Evolutionary conservation across 2,888 invertebrate species (phyloP).

Genomic region (Cecidostiba fungosa): DNA sequence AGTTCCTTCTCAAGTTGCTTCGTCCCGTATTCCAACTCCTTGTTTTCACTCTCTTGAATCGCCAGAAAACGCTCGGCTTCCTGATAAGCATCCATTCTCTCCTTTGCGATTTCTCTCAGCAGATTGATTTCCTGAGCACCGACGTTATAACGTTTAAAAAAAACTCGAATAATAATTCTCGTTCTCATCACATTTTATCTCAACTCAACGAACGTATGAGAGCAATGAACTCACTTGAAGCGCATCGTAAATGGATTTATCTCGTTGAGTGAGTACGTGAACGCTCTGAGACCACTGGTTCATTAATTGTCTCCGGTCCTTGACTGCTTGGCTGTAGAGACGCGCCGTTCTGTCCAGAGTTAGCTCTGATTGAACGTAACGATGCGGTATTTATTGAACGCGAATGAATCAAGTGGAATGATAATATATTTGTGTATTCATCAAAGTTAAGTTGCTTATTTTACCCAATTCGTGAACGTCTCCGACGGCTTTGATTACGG

Average conservation of each 20-base stretch:
- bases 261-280: slow-evolving; percentile 86
- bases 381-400: background rate
- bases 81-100: slow-evolving; percentile 82
- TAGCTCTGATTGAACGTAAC: slow-evolving; percentile 79
- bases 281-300: slow-evolving; percentile 88
- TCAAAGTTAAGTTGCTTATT: background rate
- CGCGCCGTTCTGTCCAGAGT: slow-evolving; percentile 81
- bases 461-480: slow-evolving; percentile 60
- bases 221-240: slow-evolving; percentile 36
- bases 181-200: background rate
- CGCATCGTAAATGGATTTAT: slow-evolving; percentile 83
- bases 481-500: slow-evolving; percentile 49
- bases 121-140: slow-evolving; percentile 81
- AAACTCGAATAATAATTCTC: background rate
- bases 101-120: slow-evolving; percentile 80
- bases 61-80: slow-evolving; percentile 84
- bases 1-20: slow-evolving; percentile 78
- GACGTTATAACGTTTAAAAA: slow-evolving; percentile 44
- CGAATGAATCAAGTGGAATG: background rate
- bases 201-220: background rate
- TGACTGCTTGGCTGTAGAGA: slow-evolving; percentile 83
- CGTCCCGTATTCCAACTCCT: slow-evolving; percentile 80
- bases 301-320: slow-evolving; percentile 86
- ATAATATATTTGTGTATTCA: background rate
- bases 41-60: slow-evolving; percentile 84